Base-by-base conservation (phyloP, 2,888 invertebrate genomes). In the Andrena dorsata region DNA sequence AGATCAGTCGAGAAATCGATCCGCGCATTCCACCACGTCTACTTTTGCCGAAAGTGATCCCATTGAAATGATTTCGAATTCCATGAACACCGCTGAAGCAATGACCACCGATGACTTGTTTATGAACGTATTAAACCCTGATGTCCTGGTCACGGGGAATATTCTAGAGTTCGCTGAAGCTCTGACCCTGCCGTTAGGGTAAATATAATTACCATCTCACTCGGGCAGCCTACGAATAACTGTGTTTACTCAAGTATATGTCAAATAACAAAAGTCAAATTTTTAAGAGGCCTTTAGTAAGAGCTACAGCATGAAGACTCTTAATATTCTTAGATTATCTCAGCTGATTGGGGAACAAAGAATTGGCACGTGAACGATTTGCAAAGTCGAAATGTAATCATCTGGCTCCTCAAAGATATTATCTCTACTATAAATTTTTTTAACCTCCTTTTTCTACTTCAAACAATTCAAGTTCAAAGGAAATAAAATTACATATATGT, bases 41-140 rank as follows among this genome's bases (percentile, higher is more conserved):
- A 49, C 60, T 23, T 61, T 71, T n/a, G 5, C 56, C 30, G 80
- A 49, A 51, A 74, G 26, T 41, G 80, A 80, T 20, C 51, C 61
- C 20, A 20, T 30, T 13, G 65, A 71, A 60, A 83, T 64, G 53
- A 56, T 81, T 35, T 77, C 85, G 20, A 80, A 66, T 76, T 80
- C 88, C 10, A 49, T 80, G 76, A 88, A 83, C 71, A 83, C 76
- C 51, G 32, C 80, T 13, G 85, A 85, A 56, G 78, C 69, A 20
- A 73, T 73, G 73, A 72, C 78, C 6, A 66, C 65, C 0, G 74
- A 75, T 8, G 49, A 53, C 16, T 63, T 80, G 60, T 74, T 88
- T 7, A 32, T 64, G 35, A 56, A 66, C 28, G 28, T 51, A 26
- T 16, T 83, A 53, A 77, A 77, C 16, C 76, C 64, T 20, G 65